A percentile compares a stretch with the other conserved stretches of the same genome.
These are phyloP conservation scores for Oncopodura yosiiana DNA, from an alignment of 1,140 invertebrate genomes.

Conservation along the genomic window DNA sequence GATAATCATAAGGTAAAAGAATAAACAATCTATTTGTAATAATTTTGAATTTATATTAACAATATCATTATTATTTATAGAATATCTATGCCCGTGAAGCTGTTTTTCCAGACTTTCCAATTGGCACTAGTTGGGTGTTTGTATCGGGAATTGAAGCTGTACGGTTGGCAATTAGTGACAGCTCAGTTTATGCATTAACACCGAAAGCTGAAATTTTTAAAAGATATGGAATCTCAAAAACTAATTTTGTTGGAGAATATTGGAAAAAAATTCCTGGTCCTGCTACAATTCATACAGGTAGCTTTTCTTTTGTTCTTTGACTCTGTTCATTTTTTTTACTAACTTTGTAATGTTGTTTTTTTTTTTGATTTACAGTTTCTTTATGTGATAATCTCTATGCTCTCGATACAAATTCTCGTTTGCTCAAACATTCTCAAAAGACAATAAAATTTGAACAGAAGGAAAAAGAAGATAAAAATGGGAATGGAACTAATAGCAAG, in stretches of 20 bases:
- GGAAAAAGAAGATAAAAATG: too few relatives aligned
- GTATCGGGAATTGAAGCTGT: slow-evolving; percentile 45
- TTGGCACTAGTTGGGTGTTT: slow-evolving; percentile 47
- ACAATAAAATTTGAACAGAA: background rate
- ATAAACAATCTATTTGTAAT: too few relatives aligned
- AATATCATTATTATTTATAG: too few relatives aligned
- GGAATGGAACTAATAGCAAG: too few relatives aligned
- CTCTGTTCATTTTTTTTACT: slow-evolving; percentile 7
- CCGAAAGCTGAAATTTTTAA: slow-evolving; percentile 43
- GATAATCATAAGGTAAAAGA: slow-evolving; percentile 46
- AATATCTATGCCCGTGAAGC: slow-evolving; percentile 47
- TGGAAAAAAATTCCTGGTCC: slow-evolving; percentile 48
- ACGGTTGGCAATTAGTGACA: slow-evolving; percentile 44
- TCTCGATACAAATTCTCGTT: slow-evolving; percentile 4
- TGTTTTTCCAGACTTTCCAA: slow-evolving; percentile 45
- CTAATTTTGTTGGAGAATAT: slow-evolving; percentile 47
- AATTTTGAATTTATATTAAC: too few relatives aligned
- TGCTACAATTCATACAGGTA: slow-evolving; percentile 44
- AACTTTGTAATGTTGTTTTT: background rate
- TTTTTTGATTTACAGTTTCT: slow-evolving; percentile 13
- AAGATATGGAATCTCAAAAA: slow-evolving; percentile 43
- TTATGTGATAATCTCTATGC: slow-evolving; percentile 23
- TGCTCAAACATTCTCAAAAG: slow-evolving; percentile 20
- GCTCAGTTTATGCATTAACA: slow-evolving; percentile 46
- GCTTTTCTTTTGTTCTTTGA: slow-evolving; percentile 7